These are phyloP conservation scores for Gouania willdenowi DNA, from an alignment of 2,797 vertebrate species.

Conservation along the genomic window DNA sequence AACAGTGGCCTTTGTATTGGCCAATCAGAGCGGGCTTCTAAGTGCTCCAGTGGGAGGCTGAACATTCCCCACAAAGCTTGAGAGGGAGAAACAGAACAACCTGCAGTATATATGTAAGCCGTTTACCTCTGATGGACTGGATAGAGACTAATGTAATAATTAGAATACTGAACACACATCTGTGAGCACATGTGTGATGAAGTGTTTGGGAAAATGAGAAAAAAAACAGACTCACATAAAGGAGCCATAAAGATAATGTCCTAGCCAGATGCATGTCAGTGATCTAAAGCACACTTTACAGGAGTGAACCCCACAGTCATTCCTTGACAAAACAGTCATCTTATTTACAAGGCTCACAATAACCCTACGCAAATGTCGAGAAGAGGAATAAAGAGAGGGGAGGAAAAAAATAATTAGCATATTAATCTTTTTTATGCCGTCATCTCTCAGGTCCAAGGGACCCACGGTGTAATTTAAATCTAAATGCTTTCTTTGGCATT, in stretches of 20 bases:
- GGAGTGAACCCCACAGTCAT: conserved; percentile 84
- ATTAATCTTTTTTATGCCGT: conserved; percentile 99
- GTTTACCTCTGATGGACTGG: conserved; percentile 58
- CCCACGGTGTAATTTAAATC: conserved; percentile 99
- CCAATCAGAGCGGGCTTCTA: conserved; percentile 52
- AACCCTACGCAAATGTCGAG: conserved; percentile 94
- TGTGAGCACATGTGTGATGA: conserved; percentile 66
- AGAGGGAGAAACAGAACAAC: conserved; percentile 2
- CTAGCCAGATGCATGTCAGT: conserved; percentile 87
- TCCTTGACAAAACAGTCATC: conserved; percentile 99
- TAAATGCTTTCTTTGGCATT: conserved; percentile 99
- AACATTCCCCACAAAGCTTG: conserved; percentile 31
- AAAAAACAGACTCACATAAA: conserved; percentile 72
- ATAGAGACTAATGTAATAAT: conserved; percentile 62
- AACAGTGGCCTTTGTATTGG: conserved; percentile 61
- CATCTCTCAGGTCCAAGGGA: conserved; percentile 99
- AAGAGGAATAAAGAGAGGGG: conserved; percentile 92
- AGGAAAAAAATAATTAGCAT: conserved; percentile 98
- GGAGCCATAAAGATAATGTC: conserved; percentile 93
- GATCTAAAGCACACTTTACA: conserved; percentile 83
- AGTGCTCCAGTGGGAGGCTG: conserved; percentile 47
- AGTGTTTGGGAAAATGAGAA: conserved; percentile 57
- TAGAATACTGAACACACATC: conserved; percentile 54
- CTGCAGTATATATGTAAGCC: conserved; percentile 31
- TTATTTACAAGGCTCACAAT: conserved; percentile 99